phyloP scores from a whole-genome alignment of 2,113 vertebrate genomes.

The Sialia sialis region DNA sequence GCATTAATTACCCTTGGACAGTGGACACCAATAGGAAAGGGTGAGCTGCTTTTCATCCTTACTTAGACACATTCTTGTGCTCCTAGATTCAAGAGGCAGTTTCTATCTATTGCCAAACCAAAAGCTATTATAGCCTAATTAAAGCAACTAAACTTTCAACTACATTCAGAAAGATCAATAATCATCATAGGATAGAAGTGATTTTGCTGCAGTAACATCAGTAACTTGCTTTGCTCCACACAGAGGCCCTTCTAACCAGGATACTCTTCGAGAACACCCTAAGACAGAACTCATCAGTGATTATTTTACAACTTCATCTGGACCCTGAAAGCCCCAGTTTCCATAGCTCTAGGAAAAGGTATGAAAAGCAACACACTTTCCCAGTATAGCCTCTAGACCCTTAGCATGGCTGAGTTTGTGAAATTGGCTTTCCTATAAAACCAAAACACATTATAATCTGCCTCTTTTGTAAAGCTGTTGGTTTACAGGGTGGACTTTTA shows the following conservation, averaged over 20 bases:
- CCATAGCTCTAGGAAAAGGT: neutral
- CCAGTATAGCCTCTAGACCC: neutral
- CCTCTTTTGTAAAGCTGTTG: neutral
- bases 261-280: neutral
- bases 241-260: neutral
- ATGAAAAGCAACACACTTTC: neutral
- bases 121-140: neutral
- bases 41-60: neutral
- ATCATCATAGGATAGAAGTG: neutral
- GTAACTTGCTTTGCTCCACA: neutral
- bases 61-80: neutral
- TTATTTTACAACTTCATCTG: neutral
- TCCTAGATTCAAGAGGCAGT: neutral
- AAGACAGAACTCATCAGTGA: neutral
- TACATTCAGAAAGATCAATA: neutral
- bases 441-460: neutral
- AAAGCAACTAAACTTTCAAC: neutral
- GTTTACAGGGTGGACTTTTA: neutral
- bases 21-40: neutral
- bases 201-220: neutral
- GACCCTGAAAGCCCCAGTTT: neutral
- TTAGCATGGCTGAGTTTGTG: neutral
- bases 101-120: neutral
- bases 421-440: neutral
- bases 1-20: neutral